phyloP scores from a whole-genome alignment of 2,888 invertebrate species.

The Yponomeuta evonymella region DNA sequence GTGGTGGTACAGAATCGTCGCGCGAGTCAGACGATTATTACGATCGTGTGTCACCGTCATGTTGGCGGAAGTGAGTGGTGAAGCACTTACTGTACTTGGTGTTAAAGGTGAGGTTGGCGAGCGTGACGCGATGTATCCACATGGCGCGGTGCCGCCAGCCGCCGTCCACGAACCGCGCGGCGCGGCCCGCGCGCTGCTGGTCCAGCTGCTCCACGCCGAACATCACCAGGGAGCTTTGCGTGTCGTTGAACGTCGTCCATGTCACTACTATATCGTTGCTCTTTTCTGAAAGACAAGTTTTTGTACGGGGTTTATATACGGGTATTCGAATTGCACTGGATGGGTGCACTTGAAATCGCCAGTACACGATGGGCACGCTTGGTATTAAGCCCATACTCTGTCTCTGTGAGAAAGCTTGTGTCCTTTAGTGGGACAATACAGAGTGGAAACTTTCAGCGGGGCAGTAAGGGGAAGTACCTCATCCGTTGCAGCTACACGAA shows the following conservation, averaged over 20 bases:
- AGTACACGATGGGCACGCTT: too few relatives aligned
- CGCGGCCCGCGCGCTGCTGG: conserved; percentile 71
- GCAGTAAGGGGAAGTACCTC: too few relatives aligned
- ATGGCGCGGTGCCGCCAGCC: conserved; percentile 79
- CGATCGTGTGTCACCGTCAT: neutral
- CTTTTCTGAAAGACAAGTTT: conserved; percentile 62
- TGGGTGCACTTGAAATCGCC: too few relatives aligned
- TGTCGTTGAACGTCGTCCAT: conserved; percentile 86
- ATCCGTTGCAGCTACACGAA: too few relatives aligned
- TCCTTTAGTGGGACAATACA: too few relatives aligned
- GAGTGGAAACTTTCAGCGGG: too few relatives aligned
- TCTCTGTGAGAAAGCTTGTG: too few relatives aligned
- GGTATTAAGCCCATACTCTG: too few relatives aligned
- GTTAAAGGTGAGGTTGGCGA: conserved; percentile 77
- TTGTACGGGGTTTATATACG: too few relatives aligned
- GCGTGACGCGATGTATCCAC: conserved; percentile 85
- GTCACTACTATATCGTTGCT: conserved; percentile 84
- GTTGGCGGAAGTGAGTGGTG: neutral
- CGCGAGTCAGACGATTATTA: neutral
- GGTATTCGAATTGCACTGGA: too few relatives aligned
- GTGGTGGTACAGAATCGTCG: too few relatives aligned
- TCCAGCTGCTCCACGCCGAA: conserved; percentile 81
- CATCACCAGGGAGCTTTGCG: conserved; percentile 81
- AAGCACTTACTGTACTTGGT: conserved; percentile 78
- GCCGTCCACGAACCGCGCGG: conserved; percentile 83